Evolutionary conservation across 2,888 invertebrate genomes (phyloP).

Genomic region (Podabrus alpinus): DNA sequence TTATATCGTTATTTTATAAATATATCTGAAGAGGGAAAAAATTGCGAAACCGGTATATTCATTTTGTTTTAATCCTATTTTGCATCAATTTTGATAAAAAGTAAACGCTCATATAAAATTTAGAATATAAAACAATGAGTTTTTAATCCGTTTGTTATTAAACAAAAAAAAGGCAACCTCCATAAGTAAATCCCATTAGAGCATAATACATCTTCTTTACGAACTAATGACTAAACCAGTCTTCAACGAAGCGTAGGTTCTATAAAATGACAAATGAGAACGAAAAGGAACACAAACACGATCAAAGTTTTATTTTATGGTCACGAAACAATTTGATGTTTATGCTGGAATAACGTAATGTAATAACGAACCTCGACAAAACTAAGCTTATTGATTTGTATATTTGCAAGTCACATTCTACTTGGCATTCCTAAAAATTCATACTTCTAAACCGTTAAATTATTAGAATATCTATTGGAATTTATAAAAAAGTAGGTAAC

Average conservation of each 20-base stretch:
- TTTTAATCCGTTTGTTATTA: conserved; percentile 22
- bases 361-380: conserved; percentile 24
- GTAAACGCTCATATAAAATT: not conserved
- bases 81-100: not conserved
- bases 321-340: conserved; percentile 31
- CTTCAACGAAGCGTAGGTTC: conserved; percentile 29
- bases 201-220: conserved; percentile 36
- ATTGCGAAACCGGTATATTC: not conserved
- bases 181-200: conserved; percentile 42
- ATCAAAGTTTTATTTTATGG: conserved; percentile 32
- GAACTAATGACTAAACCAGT: conserved; percentile 32
- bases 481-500: not conserved
- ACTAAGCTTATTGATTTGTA: conserved; percentile 8
- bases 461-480: not conserved
- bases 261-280: conserved; percentile 31
- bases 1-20: not conserved
- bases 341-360: conserved; percentile 23
- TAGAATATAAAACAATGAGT: not conserved
- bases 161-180: conserved; percentile 31
- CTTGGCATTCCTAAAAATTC: not conserved
- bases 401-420: conserved; percentile 20
- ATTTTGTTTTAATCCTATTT: not conserved
- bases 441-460: not conserved
- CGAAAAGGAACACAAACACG: conserved; percentile 31
- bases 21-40: not conserved